A percentile compares a stretch with the other conserved stretches of the same genome.
Conservation (phyloP, 2,888 invertebrate genomes). For the Tetragonula carbonaria region DNA sequence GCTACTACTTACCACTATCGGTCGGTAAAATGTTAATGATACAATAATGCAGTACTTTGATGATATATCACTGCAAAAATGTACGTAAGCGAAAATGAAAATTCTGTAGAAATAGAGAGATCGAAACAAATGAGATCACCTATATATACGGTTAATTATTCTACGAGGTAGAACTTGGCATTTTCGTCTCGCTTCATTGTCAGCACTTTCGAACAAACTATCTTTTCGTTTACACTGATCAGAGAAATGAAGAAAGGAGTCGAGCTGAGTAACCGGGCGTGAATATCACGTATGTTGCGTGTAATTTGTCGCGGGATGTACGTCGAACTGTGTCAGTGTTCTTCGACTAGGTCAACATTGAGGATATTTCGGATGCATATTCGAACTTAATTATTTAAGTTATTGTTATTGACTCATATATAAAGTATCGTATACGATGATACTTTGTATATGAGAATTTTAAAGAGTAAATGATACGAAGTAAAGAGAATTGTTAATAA, state of each 20-base stretch:
- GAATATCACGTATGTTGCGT: neutral
- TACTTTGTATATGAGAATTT: neutral
- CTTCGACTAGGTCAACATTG: constrained; percentile 55
- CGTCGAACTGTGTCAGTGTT: constrained; percentile 45
- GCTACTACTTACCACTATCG: too few relatives aligned
- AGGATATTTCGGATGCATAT: constrained; percentile 7
- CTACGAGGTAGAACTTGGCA: neutral
- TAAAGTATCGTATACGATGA: neutral
- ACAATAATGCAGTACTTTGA: too few relatives aligned
- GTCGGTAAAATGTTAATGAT: too few relatives aligned
- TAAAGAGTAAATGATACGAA: neutral
- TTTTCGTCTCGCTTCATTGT: neutral
- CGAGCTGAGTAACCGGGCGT: neutral
- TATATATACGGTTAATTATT: neutral
- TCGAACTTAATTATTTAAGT: neutral
- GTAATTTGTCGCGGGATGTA: constrained; percentile 33
- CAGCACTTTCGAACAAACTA: too few relatives aligned
- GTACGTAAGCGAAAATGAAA: too few relatives aligned
- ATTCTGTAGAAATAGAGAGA: too few relatives aligned
- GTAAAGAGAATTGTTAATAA: too few relatives aligned
- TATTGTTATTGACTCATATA: neutral
- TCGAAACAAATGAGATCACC: neutral
- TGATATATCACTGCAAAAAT: too few relatives aligned
- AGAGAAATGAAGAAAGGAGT: constrained; percentile 1
- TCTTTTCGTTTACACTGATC: neutral